Evolutionary conservation across 1,140 invertebrate genomes (phyloP).

Genomic region (Cheumatopsyche charites): DNA sequence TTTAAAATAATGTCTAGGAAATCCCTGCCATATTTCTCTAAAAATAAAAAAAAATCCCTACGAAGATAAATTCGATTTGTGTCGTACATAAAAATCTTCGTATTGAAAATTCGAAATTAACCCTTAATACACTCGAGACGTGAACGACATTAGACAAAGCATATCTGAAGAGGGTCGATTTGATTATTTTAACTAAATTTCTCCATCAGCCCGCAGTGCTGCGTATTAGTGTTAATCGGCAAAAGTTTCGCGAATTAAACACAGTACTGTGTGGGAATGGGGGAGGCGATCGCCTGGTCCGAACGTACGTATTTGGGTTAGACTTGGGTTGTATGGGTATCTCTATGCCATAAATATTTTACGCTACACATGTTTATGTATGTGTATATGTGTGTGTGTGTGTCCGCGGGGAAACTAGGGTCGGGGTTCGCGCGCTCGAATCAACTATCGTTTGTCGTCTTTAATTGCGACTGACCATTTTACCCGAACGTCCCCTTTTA

Average conservation of each 20-base stretch:
- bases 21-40: too few species aligned
- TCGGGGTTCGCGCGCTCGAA: conserved; percentile 32
- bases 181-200: conserved; percentile 7
- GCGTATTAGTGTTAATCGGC: conserved; percentile 26
- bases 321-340: not conserved
- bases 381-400: conserved; percentile 25
- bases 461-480: conserved; percentile 44
- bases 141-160: too few species aligned
- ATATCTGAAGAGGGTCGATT: not conserved
- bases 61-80: too few species aligned
- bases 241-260: conserved; percentile 24
- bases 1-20: conserved; percentile 17
- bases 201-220: not conserved
- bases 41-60: not conserved
- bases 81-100: too few species aligned
- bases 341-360: not conserved
- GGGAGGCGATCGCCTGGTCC: not conserved
- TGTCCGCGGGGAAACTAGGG: conserved; percentile 28
- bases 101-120: too few species aligned
- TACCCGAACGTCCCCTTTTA: conserved; percentile 43
- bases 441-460: conserved; percentile 44
- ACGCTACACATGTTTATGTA: not conserved
- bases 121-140: too few species aligned
- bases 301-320: not conserved
- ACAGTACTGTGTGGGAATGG: not conserved